phyloP scores from a whole-genome alignment of 2,888 invertebrate species.

The Lithophane semibrunnea region DNA sequence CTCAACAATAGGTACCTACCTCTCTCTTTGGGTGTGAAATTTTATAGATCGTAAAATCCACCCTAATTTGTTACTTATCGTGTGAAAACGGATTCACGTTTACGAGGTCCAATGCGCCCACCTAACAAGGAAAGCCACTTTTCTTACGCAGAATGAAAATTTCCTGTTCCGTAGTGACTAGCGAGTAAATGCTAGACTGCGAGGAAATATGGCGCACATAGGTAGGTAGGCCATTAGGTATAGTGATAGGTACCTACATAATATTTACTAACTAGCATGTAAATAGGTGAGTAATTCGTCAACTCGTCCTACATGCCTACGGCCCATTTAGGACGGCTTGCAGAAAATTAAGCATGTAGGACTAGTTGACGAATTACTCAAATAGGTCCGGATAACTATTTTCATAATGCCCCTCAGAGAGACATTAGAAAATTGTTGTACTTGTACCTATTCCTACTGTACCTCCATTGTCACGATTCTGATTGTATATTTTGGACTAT shows the following conservation, averaged over 20 bases:
- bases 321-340: no score
- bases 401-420: no score
- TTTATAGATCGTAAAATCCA: conserved; percentile 73
- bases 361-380: no score
- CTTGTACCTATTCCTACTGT: neutral
- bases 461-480: conserved; percentile 6
- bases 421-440: no score
- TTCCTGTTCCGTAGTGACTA: neutral
- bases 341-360: no score
- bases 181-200: neutral
- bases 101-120: conserved; percentile 58
- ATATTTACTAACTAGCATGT: neutral
- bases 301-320: no score
- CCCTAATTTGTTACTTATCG: conserved; percentile 71
- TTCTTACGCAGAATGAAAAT: neutral
- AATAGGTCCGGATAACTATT: no score
- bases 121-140: conserved; percentile 38
- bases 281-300: no score
- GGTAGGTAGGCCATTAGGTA: neutral
- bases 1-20: conserved; percentile 56
- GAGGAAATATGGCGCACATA: neutral
- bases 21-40: conserved; percentile 63
- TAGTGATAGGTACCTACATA: neutral
- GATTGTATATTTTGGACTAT: neutral
- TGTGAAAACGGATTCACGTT: conserved; percentile 66